Percentiles rank a stretch among this genome's conserved stretches.
Conservation (phyloP, 2,113 vertebrate genomes). For the Laticauda colubrina region DNA sequence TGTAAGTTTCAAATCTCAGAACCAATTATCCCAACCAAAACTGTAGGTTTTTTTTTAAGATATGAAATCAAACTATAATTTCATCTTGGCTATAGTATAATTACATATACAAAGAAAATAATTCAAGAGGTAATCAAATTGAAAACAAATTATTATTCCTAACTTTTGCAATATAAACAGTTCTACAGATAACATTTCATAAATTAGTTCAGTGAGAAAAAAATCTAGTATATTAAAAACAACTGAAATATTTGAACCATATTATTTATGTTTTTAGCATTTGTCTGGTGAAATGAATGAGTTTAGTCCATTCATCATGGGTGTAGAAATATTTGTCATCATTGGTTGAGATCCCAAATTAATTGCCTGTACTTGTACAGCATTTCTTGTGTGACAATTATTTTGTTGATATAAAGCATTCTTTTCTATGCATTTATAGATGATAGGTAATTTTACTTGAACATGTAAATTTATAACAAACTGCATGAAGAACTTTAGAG, state of each 20-base stretch:
- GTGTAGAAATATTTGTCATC: neutral
- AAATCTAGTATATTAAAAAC: neutral
- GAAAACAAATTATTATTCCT: neutral
- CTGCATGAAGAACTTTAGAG: neutral
- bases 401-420: neutral
- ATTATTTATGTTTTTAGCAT: neutral
- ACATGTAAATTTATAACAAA: neutral
- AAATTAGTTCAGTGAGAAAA: neutral
- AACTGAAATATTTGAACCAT: neutral
- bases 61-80: neutral
- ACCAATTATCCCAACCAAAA: neutral
- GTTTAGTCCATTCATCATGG: neutral
- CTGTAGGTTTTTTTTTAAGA: rapidly evolving
- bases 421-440: neutral
- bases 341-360: neutral
- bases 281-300: neutral
- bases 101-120: neutral
- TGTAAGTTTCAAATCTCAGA: neutral
- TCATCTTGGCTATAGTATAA: neutral
- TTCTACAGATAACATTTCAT: neutral
- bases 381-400: neutral
- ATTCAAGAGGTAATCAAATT: neutral
- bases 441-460: neutral
- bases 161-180: neutral
- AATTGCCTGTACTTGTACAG: neutral